Percentiles rank a stretch among this genome's conserved stretches.
phyloP scores from a whole-genome alignment of 1,140 invertebrate genomes.

The Drosophila aff. region DNA sequence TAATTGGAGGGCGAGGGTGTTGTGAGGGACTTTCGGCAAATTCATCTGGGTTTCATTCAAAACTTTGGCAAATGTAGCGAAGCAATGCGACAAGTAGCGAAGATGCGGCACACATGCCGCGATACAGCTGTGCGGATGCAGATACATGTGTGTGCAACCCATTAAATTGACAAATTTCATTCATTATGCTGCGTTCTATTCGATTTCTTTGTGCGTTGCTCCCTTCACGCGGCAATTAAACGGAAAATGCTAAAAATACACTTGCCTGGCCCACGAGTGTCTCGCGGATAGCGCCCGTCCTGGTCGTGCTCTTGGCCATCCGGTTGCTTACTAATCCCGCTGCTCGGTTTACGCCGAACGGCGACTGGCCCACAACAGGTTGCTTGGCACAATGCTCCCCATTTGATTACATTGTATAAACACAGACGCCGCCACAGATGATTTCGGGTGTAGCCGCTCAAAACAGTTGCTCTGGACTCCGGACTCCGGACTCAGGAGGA shows the following conservation, averaged over 20 bases:
- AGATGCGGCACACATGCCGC: neutral
- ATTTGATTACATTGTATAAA: conserved; percentile 75
- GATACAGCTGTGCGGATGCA: conserved; percentile 16
- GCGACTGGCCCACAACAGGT: conserved; percentile 66
- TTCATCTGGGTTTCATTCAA: conserved; percentile 57
- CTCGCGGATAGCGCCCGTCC: conserved; percentile 40
- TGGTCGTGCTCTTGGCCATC: conserved; percentile 14
- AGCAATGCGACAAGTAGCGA: conserved; percentile 24
- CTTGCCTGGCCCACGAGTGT: conserved; percentile 11
- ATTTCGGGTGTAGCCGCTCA: conserved; percentile 29
- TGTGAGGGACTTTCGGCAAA: conserved; percentile 48
- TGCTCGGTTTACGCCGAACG: conserved; percentile 53
- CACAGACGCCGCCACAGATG: conserved; percentile 65
- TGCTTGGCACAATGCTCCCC: conserved; percentile 47
- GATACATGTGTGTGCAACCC: conserved; percentile 38
- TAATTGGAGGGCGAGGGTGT: conserved; percentile 53
- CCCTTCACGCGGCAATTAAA: conserved; percentile 63
- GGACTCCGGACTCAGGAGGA: neutral
- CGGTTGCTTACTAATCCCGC: conserved; percentile 17
- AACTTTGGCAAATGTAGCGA: conserved; percentile 52
- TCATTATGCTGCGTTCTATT: conserved; percentile 62
- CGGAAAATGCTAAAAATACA: conserved; percentile 48
- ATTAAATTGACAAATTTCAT: conserved; percentile 82
- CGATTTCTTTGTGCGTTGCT: conserved; percentile 52
- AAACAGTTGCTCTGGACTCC: conserved; percentile 52